Conservation (phyloP, 2,888 invertebrate genomes). For the Brenthis ino region DNA sequence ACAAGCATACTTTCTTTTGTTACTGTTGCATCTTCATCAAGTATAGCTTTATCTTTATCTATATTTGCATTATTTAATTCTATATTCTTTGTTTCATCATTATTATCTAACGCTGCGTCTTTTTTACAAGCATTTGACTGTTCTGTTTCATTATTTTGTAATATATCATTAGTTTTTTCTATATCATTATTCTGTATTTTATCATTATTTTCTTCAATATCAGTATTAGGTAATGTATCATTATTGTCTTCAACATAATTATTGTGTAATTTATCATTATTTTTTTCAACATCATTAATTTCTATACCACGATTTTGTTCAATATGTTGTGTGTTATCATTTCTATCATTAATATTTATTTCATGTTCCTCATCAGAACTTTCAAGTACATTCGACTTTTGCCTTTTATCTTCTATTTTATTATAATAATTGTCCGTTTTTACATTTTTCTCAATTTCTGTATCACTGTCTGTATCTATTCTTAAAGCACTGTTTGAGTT, state of each 20-base stretch:
- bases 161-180: too few relatives aligned
- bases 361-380: too few relatives aligned
- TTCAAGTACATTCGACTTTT: too few relatives aligned
- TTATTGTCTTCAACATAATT: background rate
- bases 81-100: constrained; percentile 16
- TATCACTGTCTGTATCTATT: constrained; percentile 15
- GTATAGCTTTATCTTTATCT: too few relatives aligned
- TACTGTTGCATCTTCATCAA: constrained; percentile 4
- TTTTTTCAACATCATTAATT: constrained; percentile 22
- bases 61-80: too few relatives aligned
- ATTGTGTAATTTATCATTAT: constrained; percentile 2
- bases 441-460: constrained; percentile 20
- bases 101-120: background rate
- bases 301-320: constrained; percentile 19
- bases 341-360: constrained; percentile 16
- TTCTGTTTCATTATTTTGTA: too few relatives aligned
- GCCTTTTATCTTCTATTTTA: constrained; percentile 14
- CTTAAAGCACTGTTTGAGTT: constrained; percentile 16
- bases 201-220: background rate
- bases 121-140: too few relatives aligned
- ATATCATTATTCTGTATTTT: background rate
- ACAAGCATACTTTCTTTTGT: background rate
- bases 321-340: background rate
- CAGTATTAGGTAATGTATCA: background rate
- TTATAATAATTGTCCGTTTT: constrained; percentile 18